Evolutionary conservation across 2,113 vertebrate genomes (phyloP).

Genomic region (Larimichthys polyactis): DNA sequence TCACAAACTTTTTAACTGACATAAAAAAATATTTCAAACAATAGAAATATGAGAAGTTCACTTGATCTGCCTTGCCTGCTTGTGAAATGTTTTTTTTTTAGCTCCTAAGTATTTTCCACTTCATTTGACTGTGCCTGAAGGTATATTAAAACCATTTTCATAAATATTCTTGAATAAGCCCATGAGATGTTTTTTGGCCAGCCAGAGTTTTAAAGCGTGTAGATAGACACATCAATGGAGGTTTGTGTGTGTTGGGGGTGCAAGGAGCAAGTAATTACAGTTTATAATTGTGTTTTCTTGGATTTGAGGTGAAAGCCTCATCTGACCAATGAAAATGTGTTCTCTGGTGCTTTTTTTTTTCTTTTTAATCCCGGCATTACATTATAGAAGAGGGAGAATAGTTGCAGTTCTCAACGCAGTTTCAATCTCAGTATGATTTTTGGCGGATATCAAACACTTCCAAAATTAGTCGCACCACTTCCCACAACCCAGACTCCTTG

Average conservation of each 20-base stretch:
- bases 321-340: conserved; percentile 42
- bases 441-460: conserved; percentile 11
- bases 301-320: conserved; percentile 32
- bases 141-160: conserved; percentile 49
- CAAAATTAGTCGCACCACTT: conserved; percentile 33
- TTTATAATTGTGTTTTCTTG: conserved; percentile 36
- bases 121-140: conserved; percentile 47
- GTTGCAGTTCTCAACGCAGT: conserved; percentile 10
- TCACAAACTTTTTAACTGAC: conserved; percentile 26
- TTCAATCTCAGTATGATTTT: not conserved
- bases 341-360: not conserved
- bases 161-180: conserved; percentile 43
- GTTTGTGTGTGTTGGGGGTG: conserved; percentile 11
- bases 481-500: not conserved
- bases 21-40: conserved; percentile 35
- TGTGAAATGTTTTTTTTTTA: conserved; percentile 28
- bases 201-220: conserved; percentile 3
- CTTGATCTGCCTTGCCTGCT: conserved; percentile 30
- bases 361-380: not conserved
- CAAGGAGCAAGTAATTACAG: conserved; percentile 44
- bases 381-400: not conserved
- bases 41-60: conserved; percentile 12
- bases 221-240: conserved; percentile 48
- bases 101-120: conserved; percentile 41
- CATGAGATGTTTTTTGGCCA: conserved; percentile 13